A percentile compares a stretch with the other conserved stretches of the same genome.
phyloP scores from a whole-genome alignment of 2,888 invertebrate genomes.

The Torymus tubicola region DNA sequence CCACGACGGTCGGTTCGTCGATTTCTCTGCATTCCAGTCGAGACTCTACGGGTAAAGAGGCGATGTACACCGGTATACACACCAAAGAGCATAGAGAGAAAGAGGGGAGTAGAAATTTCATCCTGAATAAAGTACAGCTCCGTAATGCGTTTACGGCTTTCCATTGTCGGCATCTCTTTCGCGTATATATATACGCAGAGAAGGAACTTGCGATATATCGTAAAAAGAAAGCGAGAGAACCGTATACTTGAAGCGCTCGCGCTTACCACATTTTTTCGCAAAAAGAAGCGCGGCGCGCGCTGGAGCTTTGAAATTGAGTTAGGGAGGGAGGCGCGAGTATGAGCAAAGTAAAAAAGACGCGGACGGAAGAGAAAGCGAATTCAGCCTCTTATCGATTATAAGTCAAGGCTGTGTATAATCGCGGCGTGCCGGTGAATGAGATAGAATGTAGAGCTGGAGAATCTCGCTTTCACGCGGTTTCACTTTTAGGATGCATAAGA shows the following conservation, averaged over 20 bases:
- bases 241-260: conserved; percentile 40
- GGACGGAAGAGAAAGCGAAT: conserved; percentile 12
- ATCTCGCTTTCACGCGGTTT: background rate
- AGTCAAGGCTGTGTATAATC: conserved; percentile 51
- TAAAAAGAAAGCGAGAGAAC: conserved; percentile 19
- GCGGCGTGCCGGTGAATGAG: background rate
- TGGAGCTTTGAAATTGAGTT: conserved; percentile 37
- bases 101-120: conserved; percentile 23
- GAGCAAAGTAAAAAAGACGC: conserved; percentile 8
- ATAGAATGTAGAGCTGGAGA: conserved; percentile 14
- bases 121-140: conserved; percentile 39
- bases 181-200: background rate
- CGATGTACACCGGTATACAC: too few species aligned
- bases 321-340: background rate
- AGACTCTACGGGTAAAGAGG: too few species aligned
- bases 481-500: background rate
- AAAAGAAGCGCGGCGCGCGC: conserved; percentile 37
- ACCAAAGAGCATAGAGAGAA: background rate
- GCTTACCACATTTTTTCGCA: conserved; percentile 43
- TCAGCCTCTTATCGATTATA: conserved; percentile 52
- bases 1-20: background rate
- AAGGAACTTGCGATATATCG: conserved; percentile 11
- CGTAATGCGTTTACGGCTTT: conserved; percentile 52
- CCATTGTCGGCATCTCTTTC: conserved; percentile 46
- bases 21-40: background rate